A percentile compares a stretch with the other conserved stretches of the same genome.
phyloP scores from a whole-genome alignment of 2,888 invertebrate genomes.

The Ennomos fuscantarius region DNA sequence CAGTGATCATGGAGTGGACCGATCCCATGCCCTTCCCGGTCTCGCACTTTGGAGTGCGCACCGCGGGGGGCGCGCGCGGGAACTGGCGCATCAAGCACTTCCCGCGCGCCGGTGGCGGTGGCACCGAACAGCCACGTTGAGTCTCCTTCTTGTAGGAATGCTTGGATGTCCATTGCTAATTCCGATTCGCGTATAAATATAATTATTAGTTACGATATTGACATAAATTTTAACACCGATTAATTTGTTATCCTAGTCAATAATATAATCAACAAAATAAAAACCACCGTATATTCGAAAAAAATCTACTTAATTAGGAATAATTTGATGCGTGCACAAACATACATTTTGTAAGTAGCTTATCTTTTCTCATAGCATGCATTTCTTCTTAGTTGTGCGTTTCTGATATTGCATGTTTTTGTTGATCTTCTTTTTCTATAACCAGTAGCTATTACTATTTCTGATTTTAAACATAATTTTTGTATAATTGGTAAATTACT shows the following conservation, averaged over 20 bases:
- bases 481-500: background rate
- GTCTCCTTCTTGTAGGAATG: conserved; percentile 53
- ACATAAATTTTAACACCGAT: conserved; percentile 37
- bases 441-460: too few species aligned
- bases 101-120: conserved; percentile 49
- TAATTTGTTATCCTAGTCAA: conserved; percentile 28
- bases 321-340: conserved; percentile 38
- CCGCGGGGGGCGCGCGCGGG: conserved; percentile 87
- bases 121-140: conserved; percentile 66
- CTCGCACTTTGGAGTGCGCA: conserved; percentile 87
- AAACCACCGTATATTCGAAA: conserved; percentile 28
- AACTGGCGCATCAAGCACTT: conserved; percentile 85
- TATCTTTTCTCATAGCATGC: conserved; percentile 26
- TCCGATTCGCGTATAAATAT: conserved; percentile 34
- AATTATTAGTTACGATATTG: conserved; percentile 31
- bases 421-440: background rate
- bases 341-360: conserved; percentile 72
- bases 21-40: conserved; percentile 86
- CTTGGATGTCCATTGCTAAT: conserved; percentile 65
- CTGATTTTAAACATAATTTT: background rate
- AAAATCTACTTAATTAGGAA: conserved; percentile 29
- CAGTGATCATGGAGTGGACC: conserved; percentile 85
- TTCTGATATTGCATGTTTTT: conserved; percentile 10
- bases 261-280: conserved; percentile 39
- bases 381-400: conserved; percentile 25